Evolutionary conservation across 2,113 vertebrate genomes (phyloP).

Genomic region (Tympanuchus pallidicinctus): DNA sequence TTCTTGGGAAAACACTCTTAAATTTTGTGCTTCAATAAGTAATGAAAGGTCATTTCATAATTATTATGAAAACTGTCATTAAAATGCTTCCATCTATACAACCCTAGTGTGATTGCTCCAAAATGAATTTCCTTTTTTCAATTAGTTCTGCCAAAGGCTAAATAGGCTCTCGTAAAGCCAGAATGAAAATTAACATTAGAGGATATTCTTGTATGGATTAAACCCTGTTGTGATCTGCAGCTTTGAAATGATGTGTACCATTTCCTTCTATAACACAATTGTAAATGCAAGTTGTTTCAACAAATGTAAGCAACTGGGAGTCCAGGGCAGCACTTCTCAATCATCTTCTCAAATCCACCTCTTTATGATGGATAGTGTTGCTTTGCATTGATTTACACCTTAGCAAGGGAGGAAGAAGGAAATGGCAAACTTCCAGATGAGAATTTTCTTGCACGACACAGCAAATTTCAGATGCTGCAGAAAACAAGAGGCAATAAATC

Average conservation of each 20-base stretch:
- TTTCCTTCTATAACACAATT: background rate
- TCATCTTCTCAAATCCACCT: background rate
- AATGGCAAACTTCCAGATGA: background rate
- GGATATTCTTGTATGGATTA: background rate
- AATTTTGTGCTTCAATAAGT: slow-evolving; percentile 23
- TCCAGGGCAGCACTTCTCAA: background rate
- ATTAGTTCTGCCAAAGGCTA: slow-evolving; percentile 57
- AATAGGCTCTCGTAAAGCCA: background rate
- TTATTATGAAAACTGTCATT: slow-evolving; percentile 15
- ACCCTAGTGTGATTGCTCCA: background rate
- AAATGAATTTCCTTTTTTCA: slow-evolving; percentile 22
- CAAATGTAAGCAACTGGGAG: background rate
- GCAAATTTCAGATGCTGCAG: background rate
- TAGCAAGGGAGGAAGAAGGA: background rate
- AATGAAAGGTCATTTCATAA: slow-evolving; percentile 30
- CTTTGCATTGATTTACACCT: background rate
- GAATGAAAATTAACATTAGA: background rate
- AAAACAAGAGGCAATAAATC: background rate
- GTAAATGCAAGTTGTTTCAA: background rate
- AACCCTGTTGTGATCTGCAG: background rate
- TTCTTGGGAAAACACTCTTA: background rate
- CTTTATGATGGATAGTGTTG: background rate
- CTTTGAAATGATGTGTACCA: background rate
- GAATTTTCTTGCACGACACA: background rate
- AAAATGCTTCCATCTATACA: background rate